phyloP scores from a whole-genome alignment of 2,113 vertebrate genomes.

The Syngnathus typhle region DNA sequence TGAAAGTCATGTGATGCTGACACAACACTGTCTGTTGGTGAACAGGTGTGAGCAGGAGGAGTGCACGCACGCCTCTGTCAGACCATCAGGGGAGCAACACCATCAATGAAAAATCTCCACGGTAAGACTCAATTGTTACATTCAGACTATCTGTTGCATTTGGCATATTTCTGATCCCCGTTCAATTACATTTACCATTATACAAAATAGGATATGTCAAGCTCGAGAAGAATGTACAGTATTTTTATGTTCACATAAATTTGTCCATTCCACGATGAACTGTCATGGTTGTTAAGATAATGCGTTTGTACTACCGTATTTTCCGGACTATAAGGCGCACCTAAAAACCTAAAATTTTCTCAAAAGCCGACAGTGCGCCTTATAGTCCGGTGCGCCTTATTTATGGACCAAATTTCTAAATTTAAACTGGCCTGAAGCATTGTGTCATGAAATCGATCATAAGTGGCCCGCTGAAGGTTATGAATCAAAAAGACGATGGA shows the following conservation, averaged over 20 bases:
- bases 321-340: too few species aligned
- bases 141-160: not conserved
- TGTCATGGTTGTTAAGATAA: not conserved
- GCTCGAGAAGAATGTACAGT: not conserved
- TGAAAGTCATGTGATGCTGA: conserved; percentile 16
- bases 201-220: not conserved
- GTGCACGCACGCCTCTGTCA: conserved; percentile 82
- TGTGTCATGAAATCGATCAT: too few species aligned
- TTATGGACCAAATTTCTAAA: too few species aligned
- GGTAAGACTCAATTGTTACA: conserved; percentile 71
- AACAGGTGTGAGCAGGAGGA: conserved; percentile 83
- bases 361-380: too few species aligned
- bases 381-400: too few species aligned
- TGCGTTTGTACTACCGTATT: too few species aligned
- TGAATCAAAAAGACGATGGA: too few species aligned
- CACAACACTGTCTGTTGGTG: conserved; percentile 35
- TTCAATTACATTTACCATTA: not conserved
- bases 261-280: not conserved
- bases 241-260: not conserved
- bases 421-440: too few species aligned
- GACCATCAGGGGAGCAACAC: conserved; percentile 90
- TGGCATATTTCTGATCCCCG: not conserved
- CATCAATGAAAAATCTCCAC: conserved; percentile 77
- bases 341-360: too few species aligned
- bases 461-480: too few species aligned